Conservation (phyloP, 2,888 invertebrate genomes). For the Spilosoma lubricipeda region DNA sequence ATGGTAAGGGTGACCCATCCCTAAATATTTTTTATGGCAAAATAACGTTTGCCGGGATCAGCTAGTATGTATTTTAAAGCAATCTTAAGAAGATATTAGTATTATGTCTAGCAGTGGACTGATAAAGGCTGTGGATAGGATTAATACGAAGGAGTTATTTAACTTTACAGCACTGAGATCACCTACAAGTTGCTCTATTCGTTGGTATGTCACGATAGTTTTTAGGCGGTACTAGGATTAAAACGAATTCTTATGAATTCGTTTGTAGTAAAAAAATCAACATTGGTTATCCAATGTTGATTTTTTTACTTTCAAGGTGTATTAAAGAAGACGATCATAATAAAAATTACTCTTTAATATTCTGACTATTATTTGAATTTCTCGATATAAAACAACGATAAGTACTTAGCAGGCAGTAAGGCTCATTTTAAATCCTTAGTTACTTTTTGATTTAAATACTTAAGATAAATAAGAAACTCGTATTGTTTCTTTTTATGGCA, state of each 20-base stretch:
- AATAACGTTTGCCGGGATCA: no score
- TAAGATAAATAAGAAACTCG: background rate
- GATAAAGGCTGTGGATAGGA: no score
- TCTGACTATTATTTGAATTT: background rate
- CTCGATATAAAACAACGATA: background rate
- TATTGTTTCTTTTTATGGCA: slow-evolving; percentile 29
- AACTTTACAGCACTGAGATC: background rate
- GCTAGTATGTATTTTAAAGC: no score
- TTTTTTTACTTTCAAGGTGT: background rate
- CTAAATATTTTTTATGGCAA: no score
- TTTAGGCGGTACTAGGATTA: background rate
- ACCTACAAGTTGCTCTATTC: background rate
- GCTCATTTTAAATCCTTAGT: background rate
- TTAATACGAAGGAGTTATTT: background rate
- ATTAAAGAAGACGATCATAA: background rate
- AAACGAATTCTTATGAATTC: no score
- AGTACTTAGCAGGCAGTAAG: background rate
- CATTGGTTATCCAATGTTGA: no score
- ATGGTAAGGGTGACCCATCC: no score
- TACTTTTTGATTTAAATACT: no score
- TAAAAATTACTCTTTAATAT: background rate
- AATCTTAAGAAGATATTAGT: no score
- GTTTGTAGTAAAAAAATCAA: no score
- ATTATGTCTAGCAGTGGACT: no score
- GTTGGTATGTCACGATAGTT: background rate